These are phyloP conservation scores for Aphodius sticticus DNA, from an alignment of 2,888 invertebrate genomes.

Conservation along the genomic window DNA sequence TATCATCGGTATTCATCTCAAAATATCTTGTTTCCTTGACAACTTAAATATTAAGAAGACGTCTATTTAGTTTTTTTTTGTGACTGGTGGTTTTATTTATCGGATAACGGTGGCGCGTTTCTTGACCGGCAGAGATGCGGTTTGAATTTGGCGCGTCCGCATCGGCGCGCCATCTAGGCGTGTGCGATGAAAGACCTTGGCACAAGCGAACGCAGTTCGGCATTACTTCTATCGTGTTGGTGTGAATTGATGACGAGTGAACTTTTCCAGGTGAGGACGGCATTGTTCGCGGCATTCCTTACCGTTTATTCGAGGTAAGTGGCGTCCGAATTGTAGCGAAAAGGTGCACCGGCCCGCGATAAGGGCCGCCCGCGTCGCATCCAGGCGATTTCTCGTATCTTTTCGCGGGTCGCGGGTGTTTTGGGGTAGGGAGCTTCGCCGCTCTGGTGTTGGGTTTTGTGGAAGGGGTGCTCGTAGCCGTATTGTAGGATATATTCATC, in stretches of 20 bases:
- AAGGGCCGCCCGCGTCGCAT: slow-evolving; percentile 50
- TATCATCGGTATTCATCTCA: too few relatives aligned
- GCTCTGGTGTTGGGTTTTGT: slow-evolving; percentile 61
- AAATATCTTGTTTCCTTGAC: too few relatives aligned
- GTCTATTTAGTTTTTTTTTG: too few relatives aligned
- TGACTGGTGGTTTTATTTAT: background rate
- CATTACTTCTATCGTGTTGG: slow-evolving; percentile 53
- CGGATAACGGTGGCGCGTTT: too few relatives aligned
- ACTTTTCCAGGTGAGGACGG: slow-evolving; percentile 48
- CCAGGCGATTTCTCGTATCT: slow-evolving; percentile 56
- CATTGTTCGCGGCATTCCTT: slow-evolving; percentile 34
- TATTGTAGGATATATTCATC: slow-evolving; percentile 62
- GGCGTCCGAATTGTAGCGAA: slow-evolving; percentile 28
- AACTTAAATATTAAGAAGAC: too few relatives aligned
- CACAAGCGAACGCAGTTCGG: slow-evolving; percentile 51
- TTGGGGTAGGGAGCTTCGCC: slow-evolving; percentile 62
- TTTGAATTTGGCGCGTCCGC: slow-evolving; percentile 36
- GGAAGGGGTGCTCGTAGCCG: slow-evolving; percentile 61
- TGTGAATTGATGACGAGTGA: slow-evolving; percentile 55
- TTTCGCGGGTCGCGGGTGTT: slow-evolving; percentile 58
- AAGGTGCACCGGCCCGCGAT: slow-evolving; percentile 35
- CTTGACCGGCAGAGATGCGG: background rate
- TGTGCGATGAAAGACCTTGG: slow-evolving; percentile 47
- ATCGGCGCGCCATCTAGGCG: slow-evolving; percentile 53
- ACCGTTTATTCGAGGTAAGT: slow-evolving; percentile 24